phyloP scores from a whole-genome alignment of 2,797 vertebrate species.

The Lophius americanus region DNA sequence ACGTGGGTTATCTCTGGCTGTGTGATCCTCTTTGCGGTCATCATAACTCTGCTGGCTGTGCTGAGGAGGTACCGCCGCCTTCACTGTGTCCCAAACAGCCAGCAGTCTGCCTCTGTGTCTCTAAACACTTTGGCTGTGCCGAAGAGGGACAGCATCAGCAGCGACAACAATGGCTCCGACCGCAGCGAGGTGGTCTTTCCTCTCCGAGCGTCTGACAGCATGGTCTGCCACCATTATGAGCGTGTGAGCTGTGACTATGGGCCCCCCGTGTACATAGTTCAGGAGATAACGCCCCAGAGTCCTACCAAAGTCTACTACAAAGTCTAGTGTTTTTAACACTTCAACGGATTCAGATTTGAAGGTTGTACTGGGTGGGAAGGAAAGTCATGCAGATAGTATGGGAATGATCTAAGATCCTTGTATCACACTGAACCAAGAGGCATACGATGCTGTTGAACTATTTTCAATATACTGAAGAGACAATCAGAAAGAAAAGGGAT shows the following conservation, averaged over 20 bases:
- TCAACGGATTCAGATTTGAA: not conserved
- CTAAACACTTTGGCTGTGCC: slow-evolving; percentile 92
- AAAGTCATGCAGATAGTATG: not conserved
- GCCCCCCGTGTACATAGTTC: slow-evolving; percentile 97
- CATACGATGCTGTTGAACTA: slow-evolving; percentile 4
- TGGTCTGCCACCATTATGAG: slow-evolving; percentile 96
- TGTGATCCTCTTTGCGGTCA: slow-evolving; percentile 86
- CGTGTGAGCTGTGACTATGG: slow-evolving; percentile 96
- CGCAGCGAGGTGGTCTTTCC: slow-evolving; percentile 96
- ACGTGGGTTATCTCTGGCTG: slow-evolving; percentile 89
- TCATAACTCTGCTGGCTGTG: slow-evolving; percentile 83
- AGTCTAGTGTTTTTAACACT: slow-evolving; percentile 79
- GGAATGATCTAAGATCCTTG: not conserved
- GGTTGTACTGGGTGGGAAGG: not conserved
- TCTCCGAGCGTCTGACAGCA: slow-evolving; percentile 90
- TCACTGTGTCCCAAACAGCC: slow-evolving; percentile 86
- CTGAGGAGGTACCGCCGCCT: slow-evolving; percentile 86
- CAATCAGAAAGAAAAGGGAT: slow-evolving; percentile 21
- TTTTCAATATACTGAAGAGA: slow-evolving; percentile 20
- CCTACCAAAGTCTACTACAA: slow-evolving; percentile 95
- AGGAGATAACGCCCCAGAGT: slow-evolving; percentile 95
- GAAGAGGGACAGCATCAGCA: slow-evolving; percentile 85
- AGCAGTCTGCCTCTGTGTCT: slow-evolving; percentile 89
- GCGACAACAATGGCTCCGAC: slow-evolving; percentile 93
- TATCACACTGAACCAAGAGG: slow-evolving; percentile 3